A percentile compares a stretch with the other conserved stretches of the same genome.
Evolutionary conservation across 2,113 vertebrate genomes (phyloP).

Genomic region (Corvus moneduloides): DNA sequence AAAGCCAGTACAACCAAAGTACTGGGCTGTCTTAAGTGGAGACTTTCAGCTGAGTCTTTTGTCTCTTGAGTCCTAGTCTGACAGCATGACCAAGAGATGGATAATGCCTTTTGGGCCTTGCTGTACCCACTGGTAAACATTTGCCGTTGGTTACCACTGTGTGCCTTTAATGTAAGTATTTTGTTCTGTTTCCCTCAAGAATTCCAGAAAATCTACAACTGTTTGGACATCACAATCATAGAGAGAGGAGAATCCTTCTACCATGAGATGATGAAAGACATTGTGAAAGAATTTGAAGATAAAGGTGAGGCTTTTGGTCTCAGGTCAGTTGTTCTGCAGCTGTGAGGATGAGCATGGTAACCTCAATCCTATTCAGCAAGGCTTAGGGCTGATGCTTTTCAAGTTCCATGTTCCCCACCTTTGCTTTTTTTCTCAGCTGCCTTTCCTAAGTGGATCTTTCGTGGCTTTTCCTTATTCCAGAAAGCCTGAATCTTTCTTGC

Average conservation of each 20-base stretch:
- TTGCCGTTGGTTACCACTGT: not conserved
- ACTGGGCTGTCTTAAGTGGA: not conserved
- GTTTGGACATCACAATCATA: constrained; percentile 81
- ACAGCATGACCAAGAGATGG: not conserved
- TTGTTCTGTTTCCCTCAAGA: constrained; percentile 73
- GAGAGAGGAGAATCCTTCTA: constrained; percentile 95
- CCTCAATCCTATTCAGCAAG: not conserved
- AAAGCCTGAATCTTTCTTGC: not conserved
- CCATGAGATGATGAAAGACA: constrained; percentile 84
- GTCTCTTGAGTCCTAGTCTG: not conserved
- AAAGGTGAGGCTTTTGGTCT: constrained; percentile 72
- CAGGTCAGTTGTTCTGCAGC: not conserved
- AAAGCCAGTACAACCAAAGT: not conserved
- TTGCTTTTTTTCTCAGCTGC: not conserved
- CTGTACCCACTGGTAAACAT: not conserved
- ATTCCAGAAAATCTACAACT: constrained; percentile 92
- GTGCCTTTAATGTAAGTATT: not conserved
- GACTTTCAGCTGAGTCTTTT: not conserved
- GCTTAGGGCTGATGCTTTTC: not conserved
- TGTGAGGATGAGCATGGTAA: not conserved
- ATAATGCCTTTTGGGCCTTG: not conserved
- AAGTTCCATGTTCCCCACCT: not conserved
- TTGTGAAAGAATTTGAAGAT: constrained; percentile 89
- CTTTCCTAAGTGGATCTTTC: not conserved
- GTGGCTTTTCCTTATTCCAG: not conserved